Percentiles rank a stretch among this genome's conserved stretches.
These are phyloP conservation scores for Synaphobranchus kaupii DNA, from an alignment of 2,797 vertebrate species.

Conservation along the genomic window DNA sequence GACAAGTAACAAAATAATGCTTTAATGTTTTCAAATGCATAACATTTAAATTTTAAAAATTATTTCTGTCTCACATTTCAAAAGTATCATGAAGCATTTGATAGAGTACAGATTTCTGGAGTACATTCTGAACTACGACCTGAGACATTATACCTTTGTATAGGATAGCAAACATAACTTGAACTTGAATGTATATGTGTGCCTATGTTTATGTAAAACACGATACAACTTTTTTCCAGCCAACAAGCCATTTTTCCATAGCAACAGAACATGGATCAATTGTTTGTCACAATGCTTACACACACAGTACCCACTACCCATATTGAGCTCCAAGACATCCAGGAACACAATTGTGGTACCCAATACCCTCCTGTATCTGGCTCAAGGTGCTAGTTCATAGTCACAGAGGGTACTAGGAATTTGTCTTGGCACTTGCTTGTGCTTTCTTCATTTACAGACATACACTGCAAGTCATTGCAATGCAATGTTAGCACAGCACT, in stretches of 20 bases:
- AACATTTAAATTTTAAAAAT: no score
- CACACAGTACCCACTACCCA: background rate
- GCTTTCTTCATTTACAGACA: background rate
- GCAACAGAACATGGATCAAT: background rate
- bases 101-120: no score
- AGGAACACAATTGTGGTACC: background rate
- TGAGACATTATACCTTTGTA: no score
- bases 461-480: background rate
- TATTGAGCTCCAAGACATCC: background rate
- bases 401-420: background rate
- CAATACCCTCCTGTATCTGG: background rate
- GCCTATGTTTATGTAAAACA: no score
- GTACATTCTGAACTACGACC: no score
- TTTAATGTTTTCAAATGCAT: no score
- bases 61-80: no score
- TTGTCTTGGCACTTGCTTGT: background rate
- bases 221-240: no score
- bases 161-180: no score
- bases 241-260: background rate
- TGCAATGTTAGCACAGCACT: conserved; percentile 15
- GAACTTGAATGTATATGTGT: no score
- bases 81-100: no score
- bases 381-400: background rate
- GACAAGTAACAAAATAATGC: no score
- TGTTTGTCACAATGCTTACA: background rate